Base-by-base conservation (phyloP, 1,140 invertebrate species). In the Antheraea mylitta region DNA sequence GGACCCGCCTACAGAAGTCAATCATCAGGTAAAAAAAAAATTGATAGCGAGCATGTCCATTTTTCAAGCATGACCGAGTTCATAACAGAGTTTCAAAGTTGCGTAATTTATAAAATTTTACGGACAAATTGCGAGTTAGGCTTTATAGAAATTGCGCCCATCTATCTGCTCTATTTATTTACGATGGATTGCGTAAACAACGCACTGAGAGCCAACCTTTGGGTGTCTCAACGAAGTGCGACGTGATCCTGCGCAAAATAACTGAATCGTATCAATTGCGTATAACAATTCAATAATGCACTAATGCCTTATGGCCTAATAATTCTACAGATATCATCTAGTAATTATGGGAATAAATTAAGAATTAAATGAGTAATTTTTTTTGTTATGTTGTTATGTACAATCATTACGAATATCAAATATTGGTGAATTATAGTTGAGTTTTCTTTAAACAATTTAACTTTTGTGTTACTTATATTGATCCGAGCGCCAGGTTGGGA, bases 91-190 rank as follows among this genome's bases (percentile, higher is more conserved):
- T 59, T 72, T 60, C 58, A 22, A n/a, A 22, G 58, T 73, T 73
- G 60, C 61, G 68, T 69, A 69, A 73, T 73, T 69, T 58, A 69
- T 59, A 67, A 73, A 71, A 73, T 76, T 73, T 71, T 67, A 65
- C 65, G 64, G 53, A 53, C 62, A 71, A 69, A 71, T 75, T 70
- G 67, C 71, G 64, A 72, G 66, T 62, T 66, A 66, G 64, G 60
- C 68, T 69, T 53, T 65, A 65, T 72, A 65, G 73, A 79, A 76
- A 77, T 76, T 79, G 72, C 72, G 73, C 68, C 68, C 74, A 81
- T 81, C 76, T 82, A 78, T 80, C 76, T 82, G 81, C 80, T 85
- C 83, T 81, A 81, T 82, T 86, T 84, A 77, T 65, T 74, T 53
- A 69, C 70, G 66, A 74, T 76, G 13, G 61, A 71, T 85, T 83